Evolutionary conservation across 2,888 invertebrate species (phyloP).

Genomic region (Phania funesta): DNA sequence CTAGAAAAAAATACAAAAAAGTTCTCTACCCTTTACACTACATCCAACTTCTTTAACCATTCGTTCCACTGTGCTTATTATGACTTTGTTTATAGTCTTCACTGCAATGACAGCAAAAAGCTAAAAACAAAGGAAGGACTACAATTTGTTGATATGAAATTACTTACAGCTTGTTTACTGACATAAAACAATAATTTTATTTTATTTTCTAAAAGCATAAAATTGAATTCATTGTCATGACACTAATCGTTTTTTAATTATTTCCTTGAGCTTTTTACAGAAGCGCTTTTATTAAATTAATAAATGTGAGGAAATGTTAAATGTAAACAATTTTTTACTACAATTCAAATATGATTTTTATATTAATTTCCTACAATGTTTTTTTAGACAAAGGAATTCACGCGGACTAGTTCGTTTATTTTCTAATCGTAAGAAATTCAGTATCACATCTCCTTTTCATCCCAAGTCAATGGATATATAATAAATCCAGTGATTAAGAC

Average conservation of each 20-base stretch:
- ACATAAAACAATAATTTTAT: conserved; percentile 41
- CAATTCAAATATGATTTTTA: not conserved
- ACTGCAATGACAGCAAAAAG: conserved; percentile 1
- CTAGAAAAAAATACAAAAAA: no score
- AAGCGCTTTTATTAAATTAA: not conserved
- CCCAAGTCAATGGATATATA: no score
- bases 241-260: conserved; percentile 72
- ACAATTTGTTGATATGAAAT: conserved; percentile 41
- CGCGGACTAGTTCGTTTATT: no score
- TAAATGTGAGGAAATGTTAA: not conserved
- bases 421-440: no score
- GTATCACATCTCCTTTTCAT: no score
- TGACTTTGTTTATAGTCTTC: conserved; percentile 22
- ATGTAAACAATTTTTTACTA: not conserved
- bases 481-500: no score
- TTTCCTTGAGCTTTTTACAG: conserved; percentile 47
- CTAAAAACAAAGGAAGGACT: conserved; percentile 7
- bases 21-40: no score
- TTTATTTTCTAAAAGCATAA: conserved; percentile 48
- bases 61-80: conserved; percentile 25
- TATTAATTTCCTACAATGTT: no score
- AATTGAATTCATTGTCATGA: conserved; percentile 69
- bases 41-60: not conserved
- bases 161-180: conserved; percentile 54
- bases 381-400: no score